phyloP scores from a whole-genome alignment of 2,888 invertebrate genomes.

The Nemotelus pantherinus region DNA sequence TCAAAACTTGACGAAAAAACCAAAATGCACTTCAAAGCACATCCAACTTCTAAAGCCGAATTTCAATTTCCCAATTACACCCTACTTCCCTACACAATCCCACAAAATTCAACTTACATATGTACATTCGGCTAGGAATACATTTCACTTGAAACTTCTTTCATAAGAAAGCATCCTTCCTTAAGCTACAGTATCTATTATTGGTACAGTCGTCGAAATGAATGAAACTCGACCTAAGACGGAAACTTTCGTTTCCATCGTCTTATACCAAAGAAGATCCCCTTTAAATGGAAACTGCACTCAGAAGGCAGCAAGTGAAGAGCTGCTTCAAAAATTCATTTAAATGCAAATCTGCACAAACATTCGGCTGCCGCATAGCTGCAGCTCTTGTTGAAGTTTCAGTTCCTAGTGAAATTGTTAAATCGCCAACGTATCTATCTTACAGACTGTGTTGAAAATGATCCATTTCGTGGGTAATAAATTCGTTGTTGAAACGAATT shows the following conservation, averaged over 20 bases:
- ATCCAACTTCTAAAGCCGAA: no score
- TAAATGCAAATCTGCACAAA: slow-evolving; percentile 50
- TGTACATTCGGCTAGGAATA: neutral
- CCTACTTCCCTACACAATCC: no score
- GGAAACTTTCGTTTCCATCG: no score
- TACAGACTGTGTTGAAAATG: no score
- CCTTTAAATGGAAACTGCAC: slow-evolving; percentile 37
- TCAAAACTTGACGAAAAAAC: no score
- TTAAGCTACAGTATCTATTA: neutral
- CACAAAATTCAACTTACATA: no score
- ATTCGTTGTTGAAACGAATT: no score
- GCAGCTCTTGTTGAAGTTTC: slow-evolving; percentile 16
- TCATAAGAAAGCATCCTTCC: slow-evolving; percentile 11
- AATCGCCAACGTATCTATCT: no score
- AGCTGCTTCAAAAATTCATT: slow-evolving; percentile 46
- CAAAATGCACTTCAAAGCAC: no score
- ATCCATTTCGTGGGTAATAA: no score
- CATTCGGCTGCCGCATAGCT: slow-evolving; percentile 35
- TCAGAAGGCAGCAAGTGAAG: slow-evolving; percentile 27
- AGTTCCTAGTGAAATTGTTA: neutral
- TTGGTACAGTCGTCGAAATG: neutral
- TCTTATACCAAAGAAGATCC: slow-evolving; percentile 3
- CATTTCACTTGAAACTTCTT: neutral
- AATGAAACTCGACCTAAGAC: neutral
- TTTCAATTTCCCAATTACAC: no score